Evolutionary conservation across 2,797 vertebrate species (phyloP), one percentile per base, ranked within the genome.

Genomic region (Myotis myotis): DNA sequence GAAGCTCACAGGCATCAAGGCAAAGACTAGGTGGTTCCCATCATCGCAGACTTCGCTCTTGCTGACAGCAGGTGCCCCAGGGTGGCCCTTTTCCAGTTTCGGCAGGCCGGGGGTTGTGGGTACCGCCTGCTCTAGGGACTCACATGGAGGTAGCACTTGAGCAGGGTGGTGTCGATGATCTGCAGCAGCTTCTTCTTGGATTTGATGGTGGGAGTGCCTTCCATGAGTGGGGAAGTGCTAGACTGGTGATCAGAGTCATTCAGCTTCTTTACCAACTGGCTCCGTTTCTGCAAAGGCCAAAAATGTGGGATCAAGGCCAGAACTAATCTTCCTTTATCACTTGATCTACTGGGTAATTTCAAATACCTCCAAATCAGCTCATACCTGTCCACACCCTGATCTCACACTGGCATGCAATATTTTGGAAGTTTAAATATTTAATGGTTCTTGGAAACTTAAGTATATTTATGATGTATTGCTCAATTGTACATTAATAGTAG

Each of bases 71-170:
- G 19, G 53, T 15, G 25, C 66, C 76, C 70, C 5, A 36, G 8
- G n/a, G 28, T 53, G 8, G 0, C 0, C 3, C 0, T 3, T 36
- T 36, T 13, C 57, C 28, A 22, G 15, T 23, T n/a, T 44, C 60
- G 93, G 80, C 87, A 15, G 7, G 2, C 20, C 2, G 11, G 51
- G 17, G 36, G 5, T 4, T 20, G 74, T 51, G 1, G 25, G 88
- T 2, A 53, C 22, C 0, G 0, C 20, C 28, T 9, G 12, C 36
- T 41, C 5, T 64, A 22, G n/a, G 87, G 81, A 97, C 99, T 99
- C 98, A 99, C 99, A 2, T 99, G 99, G 85, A 99, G 98, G 98
- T 99, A 99, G 97, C 99, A 99, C 84, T 99, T 99, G 8, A 99
- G 98, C 96, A 99, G 97, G 0, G 99, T 99, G 86, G 99, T 99